phyloP scores from a whole-genome alignment of 2,113 vertebrate species.

The Pangasianodon gigas region DNA sequence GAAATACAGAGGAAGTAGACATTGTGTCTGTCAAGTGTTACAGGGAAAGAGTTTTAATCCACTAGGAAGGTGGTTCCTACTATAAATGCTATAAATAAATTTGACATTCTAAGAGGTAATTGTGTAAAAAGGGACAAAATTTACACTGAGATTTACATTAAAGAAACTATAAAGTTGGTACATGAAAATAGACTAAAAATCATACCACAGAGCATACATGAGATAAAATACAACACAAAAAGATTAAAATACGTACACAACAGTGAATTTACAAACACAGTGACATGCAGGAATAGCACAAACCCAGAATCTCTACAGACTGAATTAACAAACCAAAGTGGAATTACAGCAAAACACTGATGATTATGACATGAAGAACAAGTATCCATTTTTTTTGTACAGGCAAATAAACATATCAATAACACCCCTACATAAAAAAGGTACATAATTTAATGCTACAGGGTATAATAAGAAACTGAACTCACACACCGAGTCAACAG shows the following conservation, averaged over 20 bases:
- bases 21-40: slow-evolving; percentile 8
- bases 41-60: background rate
- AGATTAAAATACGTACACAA: background rate
- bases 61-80: slow-evolving; percentile 1
- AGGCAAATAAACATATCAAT: background rate
- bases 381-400: background rate
- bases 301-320: background rate
- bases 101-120: slow-evolving; percentile 10
- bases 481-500: slow-evolving; percentile 12
- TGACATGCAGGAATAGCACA: slow-evolving; percentile 30
- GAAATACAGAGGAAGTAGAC: slow-evolving; percentile 12
- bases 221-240: slow-evolving; percentile 15
- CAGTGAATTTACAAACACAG: background rate
- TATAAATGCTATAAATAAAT: slow-evolving; percentile 31
- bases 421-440: background rate
- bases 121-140: slow-evolving; percentile 2
- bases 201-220: slow-evolving; percentile 1
- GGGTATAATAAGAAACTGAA: background rate
- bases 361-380: background rate
- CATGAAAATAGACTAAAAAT: slow-evolving; percentile 25
- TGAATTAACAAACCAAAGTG: background rate
- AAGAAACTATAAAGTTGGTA: slow-evolving; percentile 1
- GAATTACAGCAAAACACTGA: slow-evolving; percentile 19
- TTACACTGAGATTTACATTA: slow-evolving; percentile 18
- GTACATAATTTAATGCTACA: slow-evolving; percentile 23